phyloP scores from a whole-genome alignment of 2,113 vertebrate species.

The Guaruba guarouba region DNA sequence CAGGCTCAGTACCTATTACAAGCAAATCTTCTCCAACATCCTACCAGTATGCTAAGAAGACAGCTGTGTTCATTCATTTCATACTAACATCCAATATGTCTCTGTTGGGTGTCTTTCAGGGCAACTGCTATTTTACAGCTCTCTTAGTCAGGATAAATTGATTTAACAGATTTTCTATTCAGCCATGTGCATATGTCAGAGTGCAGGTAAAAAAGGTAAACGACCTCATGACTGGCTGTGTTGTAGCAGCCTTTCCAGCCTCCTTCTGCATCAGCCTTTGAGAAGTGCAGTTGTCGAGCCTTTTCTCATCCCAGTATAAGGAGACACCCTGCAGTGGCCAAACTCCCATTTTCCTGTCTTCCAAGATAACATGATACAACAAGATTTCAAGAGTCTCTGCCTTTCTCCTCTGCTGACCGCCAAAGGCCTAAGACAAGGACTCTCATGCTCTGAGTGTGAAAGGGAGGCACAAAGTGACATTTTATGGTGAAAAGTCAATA shows the following conservation, averaged over 20 bases:
- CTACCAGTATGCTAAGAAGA: background rate
- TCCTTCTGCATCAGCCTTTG: background rate
- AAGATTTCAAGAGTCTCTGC: background rate
- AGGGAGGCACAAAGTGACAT: background rate
- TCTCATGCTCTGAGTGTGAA: background rate
- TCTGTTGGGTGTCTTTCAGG: background rate
- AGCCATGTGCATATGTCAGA: background rate
- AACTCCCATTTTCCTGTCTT: background rate
- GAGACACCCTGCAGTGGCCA: background rate
- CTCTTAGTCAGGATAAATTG: background rate
- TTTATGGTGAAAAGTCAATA: slow-evolving; percentile 8
- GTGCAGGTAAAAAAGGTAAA: background rate
- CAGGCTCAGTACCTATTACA: background rate
- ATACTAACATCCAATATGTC: background rate
- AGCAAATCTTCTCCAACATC: background rate
- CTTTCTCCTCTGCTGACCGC: background rate
- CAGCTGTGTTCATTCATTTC: background rate
- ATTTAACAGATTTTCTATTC: background rate
- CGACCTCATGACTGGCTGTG: background rate
- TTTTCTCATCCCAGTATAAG: background rate
- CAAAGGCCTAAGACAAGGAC: background rate
- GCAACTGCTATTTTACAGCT: background rate
- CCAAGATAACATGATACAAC: background rate
- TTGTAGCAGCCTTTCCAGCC: background rate
- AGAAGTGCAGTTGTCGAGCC: background rate